Base-by-base conservation (phyloP, 2,797 vertebrate species). In the Trematocara caparti region DNA sequence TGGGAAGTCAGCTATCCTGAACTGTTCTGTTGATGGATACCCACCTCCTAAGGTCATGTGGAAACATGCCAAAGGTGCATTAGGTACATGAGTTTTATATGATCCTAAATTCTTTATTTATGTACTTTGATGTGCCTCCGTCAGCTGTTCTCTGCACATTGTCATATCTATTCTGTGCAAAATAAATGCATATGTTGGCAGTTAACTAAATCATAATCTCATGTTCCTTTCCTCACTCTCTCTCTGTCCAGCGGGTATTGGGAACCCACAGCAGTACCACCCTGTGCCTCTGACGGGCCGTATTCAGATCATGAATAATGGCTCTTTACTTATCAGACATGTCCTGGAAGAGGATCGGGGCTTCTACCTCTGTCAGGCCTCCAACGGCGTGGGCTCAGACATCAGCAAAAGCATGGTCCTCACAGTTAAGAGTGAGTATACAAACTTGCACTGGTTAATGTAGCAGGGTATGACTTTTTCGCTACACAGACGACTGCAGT, bases 401-500 rank as follows among this genome's bases (percentile, higher is more conserved):
- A 99, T 99, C 97, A 99, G 98, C 97, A 99, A 99, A 94, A 98
- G 98, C 95, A 99, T 99, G 98, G 96, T 99, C 80, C 98, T 99
- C 84, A 99, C 98, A 0, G 98, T 99, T 21, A 99, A 98, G 92
- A 98, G 98, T 98, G 84, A 97, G 98, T 96, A 83, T 38, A 50
- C 32, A 64, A 72, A 79, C 78, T 53, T 69, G 15, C 36, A 49
- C 4, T 1, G 49, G 17, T 32, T 73, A 51, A 84, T 69, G 57
- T 71, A 73, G 74, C 51, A 71, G 73, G 59, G 76, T 43, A 32
- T 6, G 49, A 73, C 48, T 72, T 72, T 66, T 74, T 83, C 19
- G 47, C 36, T 43, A 38, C 14, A 4, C 15, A 79, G 40, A 82
- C 48, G 49, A 64, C 73, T 82, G 74, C 80, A 43, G 53, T 55